A percentile compares a stretch with the other conserved stretches of the same genome.
Evolutionary conservation across 2,888 invertebrate genomes (phyloP).

Genomic region (Platypus cylindrus): DNA sequence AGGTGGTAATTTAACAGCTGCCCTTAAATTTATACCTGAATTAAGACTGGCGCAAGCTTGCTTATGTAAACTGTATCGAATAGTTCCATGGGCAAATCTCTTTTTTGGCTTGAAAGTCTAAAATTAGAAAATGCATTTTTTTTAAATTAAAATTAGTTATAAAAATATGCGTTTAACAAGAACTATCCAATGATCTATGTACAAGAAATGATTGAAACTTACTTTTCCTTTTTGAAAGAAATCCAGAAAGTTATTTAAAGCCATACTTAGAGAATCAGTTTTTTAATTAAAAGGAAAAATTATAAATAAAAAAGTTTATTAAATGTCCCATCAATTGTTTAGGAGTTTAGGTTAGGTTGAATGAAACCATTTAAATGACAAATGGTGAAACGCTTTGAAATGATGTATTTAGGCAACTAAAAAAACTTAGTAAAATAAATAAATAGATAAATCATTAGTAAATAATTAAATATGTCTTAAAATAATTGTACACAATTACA

Average conservation of each 20-base stretch:
- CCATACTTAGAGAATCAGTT: slow-evolving; percentile 39
- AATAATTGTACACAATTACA: too few species aligned
- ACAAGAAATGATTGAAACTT: slow-evolving; percentile 16
- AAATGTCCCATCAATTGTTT: slow-evolving; percentile 3
- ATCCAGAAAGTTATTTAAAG: slow-evolving; percentile 57
- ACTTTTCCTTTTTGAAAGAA: slow-evolving; percentile 72
- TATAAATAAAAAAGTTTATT: neutral
- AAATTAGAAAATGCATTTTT: slow-evolving; percentile 20
- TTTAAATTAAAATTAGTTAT: neutral
- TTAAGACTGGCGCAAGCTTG: slow-evolving; percentile 83
- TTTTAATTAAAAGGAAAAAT: too few species aligned
- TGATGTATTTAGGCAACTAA: too few species aligned
- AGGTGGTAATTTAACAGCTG: slow-evolving; percentile 68
- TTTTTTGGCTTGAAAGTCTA: slow-evolving; percentile 87
- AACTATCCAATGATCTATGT: neutral
- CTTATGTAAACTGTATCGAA: slow-evolving; percentile 77
- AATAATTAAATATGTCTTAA: too few species aligned
- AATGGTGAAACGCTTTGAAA: too few species aligned
- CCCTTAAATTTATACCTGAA: slow-evolving; percentile 74
- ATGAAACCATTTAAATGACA: too few species aligned
- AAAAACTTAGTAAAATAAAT: too few species aligned
- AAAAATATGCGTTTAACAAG: neutral
- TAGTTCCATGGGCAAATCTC: slow-evolving; percentile 73
- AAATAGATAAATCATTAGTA: too few species aligned
- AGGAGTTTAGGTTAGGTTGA: too few species aligned